phyloP scores from a whole-genome alignment of 2,113 vertebrate genomes.

The Pachypanchax playfairii region DNA sequence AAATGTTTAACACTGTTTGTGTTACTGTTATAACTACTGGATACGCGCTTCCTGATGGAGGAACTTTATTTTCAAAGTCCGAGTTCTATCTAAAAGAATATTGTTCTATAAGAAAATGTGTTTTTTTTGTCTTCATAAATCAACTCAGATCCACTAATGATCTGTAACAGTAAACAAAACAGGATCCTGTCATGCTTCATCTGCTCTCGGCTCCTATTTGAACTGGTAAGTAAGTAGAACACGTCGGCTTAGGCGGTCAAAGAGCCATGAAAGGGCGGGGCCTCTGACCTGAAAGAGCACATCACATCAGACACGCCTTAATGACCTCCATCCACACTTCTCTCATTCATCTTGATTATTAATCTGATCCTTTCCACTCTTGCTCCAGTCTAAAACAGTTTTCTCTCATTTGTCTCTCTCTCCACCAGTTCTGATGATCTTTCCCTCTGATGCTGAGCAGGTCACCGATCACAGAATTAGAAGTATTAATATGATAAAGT shows the following conservation, averaged over 20 bases:
- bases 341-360: neutral
- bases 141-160: too few relatives aligned
- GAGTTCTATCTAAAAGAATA: too few relatives aligned
- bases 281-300: conserved; percentile 54
- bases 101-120: too few relatives aligned
- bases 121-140: too few relatives aligned
- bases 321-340: conserved; percentile 16
- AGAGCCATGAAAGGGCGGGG: conserved; percentile 12
- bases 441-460: conserved; percentile 21
- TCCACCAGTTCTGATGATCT: neutral
- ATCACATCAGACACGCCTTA: conserved; percentile 45
- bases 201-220: conserved; percentile 18
- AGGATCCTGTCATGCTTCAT: neutral
- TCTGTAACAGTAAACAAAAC: neutral
- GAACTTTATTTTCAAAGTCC: too few relatives aligned
- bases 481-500: conserved; percentile 37
- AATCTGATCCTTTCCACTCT: neutral
- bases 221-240: conserved; percentile 51
- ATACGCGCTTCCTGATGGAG: too few relatives aligned
- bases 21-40: too few relatives aligned
- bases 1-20: too few relatives aligned
- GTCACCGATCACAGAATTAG: conserved; percentile 46
- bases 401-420: neutral
- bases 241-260: conserved; percentile 15
- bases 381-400: neutral